Base-by-base conservation (phyloP, 2,113 vertebrate species). In the Lepisosteus osseus region DNA sequence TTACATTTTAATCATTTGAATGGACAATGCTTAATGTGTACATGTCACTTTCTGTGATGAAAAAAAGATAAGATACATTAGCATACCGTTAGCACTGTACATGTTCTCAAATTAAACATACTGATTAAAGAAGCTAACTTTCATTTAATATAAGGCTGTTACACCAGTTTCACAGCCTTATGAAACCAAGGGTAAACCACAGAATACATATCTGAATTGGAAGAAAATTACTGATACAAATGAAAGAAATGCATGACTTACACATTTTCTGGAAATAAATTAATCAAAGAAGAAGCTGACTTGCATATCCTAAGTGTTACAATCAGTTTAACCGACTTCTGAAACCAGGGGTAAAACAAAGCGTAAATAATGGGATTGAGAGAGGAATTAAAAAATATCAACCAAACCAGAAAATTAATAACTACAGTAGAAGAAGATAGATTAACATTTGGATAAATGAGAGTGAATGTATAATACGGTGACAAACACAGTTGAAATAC, bases 291-390 rank as follows among this genome's bases (percentile, higher is more conserved):
- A 6, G 59, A 61, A 9, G 13, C 59, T n/a, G 59, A 13, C 4
- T 61, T 4, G 13, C 59, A 61, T 61, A 61, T 61, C 59, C 59
- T 61, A 61, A 61, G 59, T 14, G 59, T 61, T 13, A 61, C 59
- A 61, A 72, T 66, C 29, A 44, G 62, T 72, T 72, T 72, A 6
- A 66, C 43, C 3, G 62, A 61, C 54, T 72, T 72, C 62, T 63
- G 40, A 54, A 72, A 72, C 70, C 70, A 72, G 14, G 70, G 64
- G 64, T 72, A 72, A 72, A 72, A 72, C 40, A 72, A 72, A 40
- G 29, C 63, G 56, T 74, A 74, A 55, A 74, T 68, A 42, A 74
- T 67, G 0, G 72, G 72, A 54, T 74, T 74, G 44, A 74, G 45
- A 14, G 65, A 51, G 4, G 72, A 74, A 17, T 74, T 74, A 11